These are phyloP conservation scores for Muscicapa comitata DNA, from an alignment of 2,797 vertebrate genomes.

Conservation along the genomic window DNA sequence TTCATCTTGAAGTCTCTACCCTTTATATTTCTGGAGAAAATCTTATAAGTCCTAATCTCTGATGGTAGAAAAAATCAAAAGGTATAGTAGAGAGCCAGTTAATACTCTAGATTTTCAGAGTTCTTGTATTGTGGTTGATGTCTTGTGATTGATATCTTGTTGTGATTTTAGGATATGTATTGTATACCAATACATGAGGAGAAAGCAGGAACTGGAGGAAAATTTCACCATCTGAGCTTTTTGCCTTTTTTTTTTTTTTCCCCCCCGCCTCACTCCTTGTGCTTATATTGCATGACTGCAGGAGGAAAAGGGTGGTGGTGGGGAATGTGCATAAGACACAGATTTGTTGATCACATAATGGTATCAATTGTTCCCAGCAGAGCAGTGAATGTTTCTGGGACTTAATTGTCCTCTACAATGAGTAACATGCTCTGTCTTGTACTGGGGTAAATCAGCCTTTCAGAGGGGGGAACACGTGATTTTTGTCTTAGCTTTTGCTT, in stretches of 20 bases:
- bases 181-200: background rate
- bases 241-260: too few relatives aligned
- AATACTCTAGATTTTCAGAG: background rate
- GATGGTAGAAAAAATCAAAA: background rate
- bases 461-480: background rate
- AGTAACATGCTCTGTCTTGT: slow-evolving; percentile 65
- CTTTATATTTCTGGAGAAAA: background rate
- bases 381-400: slow-evolving; percentile 53
- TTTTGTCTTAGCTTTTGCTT: background rate
- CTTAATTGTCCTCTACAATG: slow-evolving; percentile 57
- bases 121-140: background rate
- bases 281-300: background rate
- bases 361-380: background rate
- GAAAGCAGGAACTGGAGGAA: background rate
- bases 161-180: background rate
- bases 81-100: background rate
- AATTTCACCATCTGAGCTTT: background rate
- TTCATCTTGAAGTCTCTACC: background rate
- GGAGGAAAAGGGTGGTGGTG: background rate
- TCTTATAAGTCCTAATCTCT: background rate
- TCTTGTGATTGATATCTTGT: background rate
- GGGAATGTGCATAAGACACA: background rate
- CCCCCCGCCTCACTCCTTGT: fast-evolving
- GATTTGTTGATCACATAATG: slow-evolving; percentile 42
- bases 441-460: slow-evolving; percentile 42